These are phyloP conservation scores for Nesoenas mayeri DNA, from an alignment of 2,113 vertebrate species.

Conservation along the genomic window DNA sequence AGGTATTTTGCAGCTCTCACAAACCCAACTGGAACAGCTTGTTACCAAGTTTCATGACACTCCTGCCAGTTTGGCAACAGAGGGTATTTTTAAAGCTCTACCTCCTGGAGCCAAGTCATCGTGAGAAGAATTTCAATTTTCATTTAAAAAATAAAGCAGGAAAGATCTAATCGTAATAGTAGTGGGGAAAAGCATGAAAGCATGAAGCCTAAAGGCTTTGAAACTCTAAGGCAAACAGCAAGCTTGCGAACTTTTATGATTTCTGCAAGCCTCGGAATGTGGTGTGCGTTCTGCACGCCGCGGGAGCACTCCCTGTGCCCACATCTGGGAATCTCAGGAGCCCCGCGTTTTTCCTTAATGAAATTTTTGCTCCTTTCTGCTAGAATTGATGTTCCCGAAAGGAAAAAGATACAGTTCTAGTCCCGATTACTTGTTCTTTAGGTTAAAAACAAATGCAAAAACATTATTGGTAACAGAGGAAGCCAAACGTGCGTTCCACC, in stretches of 20 bases:
- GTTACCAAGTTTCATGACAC: not conserved
- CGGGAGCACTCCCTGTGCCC: not conserved
- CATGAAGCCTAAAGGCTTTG: not conserved
- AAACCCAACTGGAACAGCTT: not conserved
- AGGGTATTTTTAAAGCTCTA: not conserved
- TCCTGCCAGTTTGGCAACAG: not conserved
- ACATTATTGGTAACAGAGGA: not conserved
- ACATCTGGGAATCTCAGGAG: not conserved
- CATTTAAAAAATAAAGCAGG: not conserved
- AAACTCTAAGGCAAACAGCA: not conserved
- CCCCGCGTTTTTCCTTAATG: conserved; percentile 9
- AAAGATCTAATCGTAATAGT: not conserved
- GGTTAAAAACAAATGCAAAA: not conserved
- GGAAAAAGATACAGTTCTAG: not conserved
- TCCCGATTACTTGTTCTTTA: not conserved
- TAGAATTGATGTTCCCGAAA: not conserved
- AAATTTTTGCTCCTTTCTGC: conserved; percentile 17
- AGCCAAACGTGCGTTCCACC: not conserved
- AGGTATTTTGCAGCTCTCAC: not conserved
- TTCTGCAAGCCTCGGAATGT: not conserved
- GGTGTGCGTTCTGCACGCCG: not conserved
- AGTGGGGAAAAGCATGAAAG: not conserved
- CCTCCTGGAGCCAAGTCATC: not conserved
- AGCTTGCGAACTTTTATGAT: not conserved
- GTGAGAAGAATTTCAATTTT: not conserved